Evolutionary conservation across 2,888 invertebrate species (phyloP).

Genomic region (Sphaerophoria taeniata): DNA sequence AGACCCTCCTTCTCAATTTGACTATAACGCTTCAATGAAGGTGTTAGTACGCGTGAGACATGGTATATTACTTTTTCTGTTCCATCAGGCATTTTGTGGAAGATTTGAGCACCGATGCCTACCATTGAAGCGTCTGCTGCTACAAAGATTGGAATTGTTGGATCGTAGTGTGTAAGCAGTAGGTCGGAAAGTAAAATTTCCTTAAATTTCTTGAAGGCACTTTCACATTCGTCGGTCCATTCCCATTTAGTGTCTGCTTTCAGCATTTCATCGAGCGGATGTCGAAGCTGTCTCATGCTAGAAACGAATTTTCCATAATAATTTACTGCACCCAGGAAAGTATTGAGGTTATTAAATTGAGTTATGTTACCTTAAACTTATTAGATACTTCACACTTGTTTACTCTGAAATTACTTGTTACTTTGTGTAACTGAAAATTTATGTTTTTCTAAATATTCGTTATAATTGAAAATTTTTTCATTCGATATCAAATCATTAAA

Average conservation of each 20-base stretch:
- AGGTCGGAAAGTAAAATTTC: not conserved
- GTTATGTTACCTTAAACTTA: too few species aligned
- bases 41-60: constrained; percentile 75
- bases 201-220: too few species aligned
- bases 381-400: too few species aligned
- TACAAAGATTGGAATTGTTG: constrained; percentile 14
- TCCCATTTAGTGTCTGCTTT: not conserved
- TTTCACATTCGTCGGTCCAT: constrained; percentile 13
- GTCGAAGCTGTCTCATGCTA: not conserved
- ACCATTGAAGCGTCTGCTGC: constrained; percentile 17
- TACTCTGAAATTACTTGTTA: too few species aligned
- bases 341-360: too few species aligned
- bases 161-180: constrained; percentile 48
- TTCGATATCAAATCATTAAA: too few species aligned
- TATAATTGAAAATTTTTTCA: too few species aligned
- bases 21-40: constrained; percentile 77
- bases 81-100: constrained; percentile 17
- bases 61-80: constrained; percentile 10
- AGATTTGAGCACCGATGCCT: constrained; percentile 11
- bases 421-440: too few species aligned
- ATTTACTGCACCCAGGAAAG: not conserved
- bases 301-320: not conserved
- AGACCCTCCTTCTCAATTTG: constrained; percentile 79
- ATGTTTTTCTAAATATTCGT: too few species aligned
- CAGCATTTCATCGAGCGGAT: not conserved